Percentiles rank a stretch among this genome's conserved stretches.
Evolutionary conservation across 2,113 vertebrate genomes (phyloP).

Genomic region (Fregetta grallaria): DNA sequence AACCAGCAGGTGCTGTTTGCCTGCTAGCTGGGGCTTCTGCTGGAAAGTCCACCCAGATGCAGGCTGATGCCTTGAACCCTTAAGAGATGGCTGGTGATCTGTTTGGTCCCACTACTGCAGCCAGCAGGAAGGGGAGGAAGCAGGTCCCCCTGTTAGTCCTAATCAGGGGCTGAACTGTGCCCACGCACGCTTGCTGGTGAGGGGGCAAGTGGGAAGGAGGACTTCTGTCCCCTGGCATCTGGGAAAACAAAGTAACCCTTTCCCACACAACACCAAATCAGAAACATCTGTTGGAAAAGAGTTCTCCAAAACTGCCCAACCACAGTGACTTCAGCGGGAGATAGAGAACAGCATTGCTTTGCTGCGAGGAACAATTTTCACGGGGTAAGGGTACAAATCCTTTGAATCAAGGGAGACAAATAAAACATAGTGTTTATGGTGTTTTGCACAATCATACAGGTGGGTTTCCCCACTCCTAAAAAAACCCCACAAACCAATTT

Average conservation of each 20-base stretch:
- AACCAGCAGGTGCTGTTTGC: not conserved
- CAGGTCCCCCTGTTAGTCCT: not conserved
- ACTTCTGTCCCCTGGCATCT: fast-evolving
- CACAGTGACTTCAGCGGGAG: not conserved
- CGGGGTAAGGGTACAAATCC: not conserved
- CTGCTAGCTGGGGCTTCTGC: not conserved
- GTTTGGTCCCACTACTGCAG: not conserved
- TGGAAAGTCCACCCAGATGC: not conserved
- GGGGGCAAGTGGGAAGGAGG: not conserved
- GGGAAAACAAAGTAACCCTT: not conserved
- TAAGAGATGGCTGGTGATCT: not conserved
- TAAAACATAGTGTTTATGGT: not conserved
- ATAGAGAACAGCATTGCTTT: not conserved
- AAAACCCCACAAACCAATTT: not conserved
- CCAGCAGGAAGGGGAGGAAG: not conserved
- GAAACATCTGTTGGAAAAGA: not conserved
- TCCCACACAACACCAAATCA: not conserved
- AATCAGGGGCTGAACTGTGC: too few species aligned
- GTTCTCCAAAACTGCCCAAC: not conserved
- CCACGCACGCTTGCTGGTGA: not conserved
- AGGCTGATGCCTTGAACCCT: not conserved
- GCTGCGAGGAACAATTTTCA: not conserved
- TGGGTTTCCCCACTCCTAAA: not conserved
- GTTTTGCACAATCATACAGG: not conserved
- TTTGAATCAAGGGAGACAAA: not conserved